Evolutionary conservation across 2,113 vertebrate species (phyloP).

Genomic region (Cyanoderma ruficeps): DNA sequence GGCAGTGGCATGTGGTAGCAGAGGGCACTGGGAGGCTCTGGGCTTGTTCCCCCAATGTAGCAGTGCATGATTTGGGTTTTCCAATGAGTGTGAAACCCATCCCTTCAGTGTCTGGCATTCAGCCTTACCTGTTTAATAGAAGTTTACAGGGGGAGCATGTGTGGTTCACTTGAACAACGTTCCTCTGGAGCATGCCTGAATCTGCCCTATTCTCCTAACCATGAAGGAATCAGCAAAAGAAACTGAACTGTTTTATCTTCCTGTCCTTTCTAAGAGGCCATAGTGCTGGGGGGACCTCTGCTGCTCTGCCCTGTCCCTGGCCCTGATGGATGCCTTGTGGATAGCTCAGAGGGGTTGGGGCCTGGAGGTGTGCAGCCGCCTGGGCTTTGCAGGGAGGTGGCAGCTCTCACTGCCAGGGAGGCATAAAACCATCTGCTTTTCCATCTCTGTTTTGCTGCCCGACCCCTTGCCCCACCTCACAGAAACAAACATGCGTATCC

Average conservation of each 20-base stretch:
- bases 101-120: background rate
- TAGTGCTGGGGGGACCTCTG: background rate
- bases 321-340: rapidly evolving
- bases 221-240: background rate
- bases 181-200: background rate
- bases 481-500: background rate
- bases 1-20: rapidly evolving
- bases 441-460: background rate
- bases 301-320: background rate
- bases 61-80: no score
- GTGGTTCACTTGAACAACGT: rapidly evolving
- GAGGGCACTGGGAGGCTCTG: rapidly evolving
- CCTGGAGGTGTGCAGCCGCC: rapidly evolving
- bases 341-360: background rate
- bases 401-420: background rate
- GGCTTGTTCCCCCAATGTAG: rapidly evolving
- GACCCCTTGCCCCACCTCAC: background rate
- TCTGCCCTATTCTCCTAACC: background rate
- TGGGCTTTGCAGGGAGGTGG: background rate
- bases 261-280: background rate
- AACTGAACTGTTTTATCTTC: background rate
- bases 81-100: background rate
- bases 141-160: background rate
- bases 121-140: background rate
- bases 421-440: background rate